Base-by-base conservation (phyloP, 2,888 invertebrate genomes). In the Calliopum simillimum region DNA sequence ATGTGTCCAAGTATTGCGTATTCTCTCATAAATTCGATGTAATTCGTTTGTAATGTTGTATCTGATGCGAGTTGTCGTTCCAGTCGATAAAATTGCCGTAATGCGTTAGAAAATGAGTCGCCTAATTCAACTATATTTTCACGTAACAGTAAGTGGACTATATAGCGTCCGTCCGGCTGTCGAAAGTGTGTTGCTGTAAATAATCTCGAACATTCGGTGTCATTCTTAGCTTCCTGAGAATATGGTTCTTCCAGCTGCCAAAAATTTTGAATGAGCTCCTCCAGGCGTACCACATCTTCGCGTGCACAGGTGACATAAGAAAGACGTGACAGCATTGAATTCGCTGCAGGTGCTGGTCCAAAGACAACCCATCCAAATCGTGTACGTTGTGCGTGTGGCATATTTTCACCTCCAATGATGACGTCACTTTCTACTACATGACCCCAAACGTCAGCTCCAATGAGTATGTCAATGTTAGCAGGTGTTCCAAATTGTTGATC, bases 331-430 rank as follows among this genome's bases (percentile, higher is more conserved):
- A 46, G n/a, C 16, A 63, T 23, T 13, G 62, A 19, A 55, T 21
- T 47, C 8, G 23, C 13, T 16, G 64, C 19, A 5, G 59, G 46
- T 16, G 74, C 67, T 33, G 69, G 73, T 12, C 70, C 68, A 69
- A 68, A 71, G 13, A 71, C 67, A 12, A 70, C 66, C 68, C 71
- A 73, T 33, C 71, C 74, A 11, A 70, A 66, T 8, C 44, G 43
- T 0, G 71, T 71, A 14, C 56, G 59, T 25, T 69, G 65, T n/a
- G 68, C 68, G 12, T 59, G 58, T 11, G 74, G 74, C 47, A 70
- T 56, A 11, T 62, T 16, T 41, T 16, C 33, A 21, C 61, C 51
- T 1, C 74, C 70, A n/a, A 11, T 21, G 8, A 58, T 64, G 13
- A 72, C 46, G 13, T 25, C 67, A 56, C 47, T 49, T n/a, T 56